Conservation (phyloP, 2,888 invertebrate species). For the Drosophila acutilabella region DNA sequence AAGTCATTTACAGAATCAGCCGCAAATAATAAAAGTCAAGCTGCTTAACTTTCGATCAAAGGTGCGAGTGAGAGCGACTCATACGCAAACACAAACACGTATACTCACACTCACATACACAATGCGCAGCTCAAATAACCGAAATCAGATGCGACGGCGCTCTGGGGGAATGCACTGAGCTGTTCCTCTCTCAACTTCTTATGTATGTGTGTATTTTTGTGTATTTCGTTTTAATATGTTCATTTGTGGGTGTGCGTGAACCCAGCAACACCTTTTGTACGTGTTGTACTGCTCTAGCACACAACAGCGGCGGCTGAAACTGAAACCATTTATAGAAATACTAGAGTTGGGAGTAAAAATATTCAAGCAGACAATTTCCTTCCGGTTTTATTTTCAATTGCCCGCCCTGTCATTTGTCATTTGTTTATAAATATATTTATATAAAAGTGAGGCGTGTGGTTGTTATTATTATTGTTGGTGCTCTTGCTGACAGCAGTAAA, state of each 20-base stretch:
- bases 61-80: slow-evolving; percentile 42
- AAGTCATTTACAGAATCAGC: slow-evolving; percentile 77
- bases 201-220: slow-evolving; percentile 2
- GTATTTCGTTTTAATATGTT: neutral
- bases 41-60: slow-evolving; percentile 65
- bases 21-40: slow-evolving; percentile 80
- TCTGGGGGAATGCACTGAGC: slow-evolving; percentile 60
- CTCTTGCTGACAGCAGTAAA: slow-evolving; percentile 66
- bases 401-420: slow-evolving; percentile 66
- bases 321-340: slow-evolving; percentile 75
- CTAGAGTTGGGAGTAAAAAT: slow-evolving; percentile 49
- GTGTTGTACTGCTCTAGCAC: slow-evolving; percentile 48
- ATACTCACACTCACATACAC: slow-evolving; percentile 18
- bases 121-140: slow-evolving; percentile 65
- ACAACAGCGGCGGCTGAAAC: slow-evolving; percentile 52
- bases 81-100: slow-evolving; percentile 8
- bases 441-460: slow-evolving; percentile 33
- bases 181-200: slow-evolving; percentile 33
- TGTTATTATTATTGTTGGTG: slow-evolving; percentile 25
- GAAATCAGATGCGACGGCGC: slow-evolving; percentile 72
- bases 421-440: slow-evolving; percentile 76
- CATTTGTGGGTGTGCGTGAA: slow-evolving; percentile 25
- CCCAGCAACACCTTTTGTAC: slow-evolving; percentile 46
- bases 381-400: slow-evolving; percentile 79
- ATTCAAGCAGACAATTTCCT: slow-evolving; percentile 73